Conservation (phyloP, 2,797 vertebrate genomes). For the Miichthys miiuy region DNA sequence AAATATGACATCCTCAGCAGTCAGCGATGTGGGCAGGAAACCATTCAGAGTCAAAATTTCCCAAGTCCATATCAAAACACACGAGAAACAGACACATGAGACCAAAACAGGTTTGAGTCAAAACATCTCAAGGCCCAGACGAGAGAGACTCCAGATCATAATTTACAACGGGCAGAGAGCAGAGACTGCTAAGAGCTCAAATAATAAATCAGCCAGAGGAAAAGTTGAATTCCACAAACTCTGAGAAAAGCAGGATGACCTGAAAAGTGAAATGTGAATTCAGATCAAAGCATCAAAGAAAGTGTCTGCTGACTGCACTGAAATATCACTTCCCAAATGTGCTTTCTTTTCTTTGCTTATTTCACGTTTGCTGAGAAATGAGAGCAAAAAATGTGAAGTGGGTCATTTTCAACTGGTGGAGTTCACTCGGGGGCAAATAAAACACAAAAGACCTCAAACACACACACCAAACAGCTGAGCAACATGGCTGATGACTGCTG, state of each 20-base stretch:
- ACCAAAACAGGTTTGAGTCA: background rate
- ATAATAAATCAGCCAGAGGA: background rate
- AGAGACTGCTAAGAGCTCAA: background rate
- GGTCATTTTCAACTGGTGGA: background rate
- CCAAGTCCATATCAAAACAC: background rate
- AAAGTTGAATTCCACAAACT: background rate
- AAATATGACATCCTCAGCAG: background rate
- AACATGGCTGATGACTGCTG: slow-evolving; percentile 12
- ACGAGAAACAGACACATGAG: too few relatives aligned
- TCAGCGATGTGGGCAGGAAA: background rate
- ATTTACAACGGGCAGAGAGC: background rate
- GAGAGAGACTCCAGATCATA: background rate
- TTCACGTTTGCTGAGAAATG: background rate
- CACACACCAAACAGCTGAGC: slow-evolving; percentile 22
- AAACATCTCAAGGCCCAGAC: background rate
- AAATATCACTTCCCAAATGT: background rate
- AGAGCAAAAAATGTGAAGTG: background rate
- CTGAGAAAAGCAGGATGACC: background rate
- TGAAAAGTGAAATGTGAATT: background rate
- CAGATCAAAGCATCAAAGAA: background rate
- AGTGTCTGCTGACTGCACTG: background rate
- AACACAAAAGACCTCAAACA: background rate
- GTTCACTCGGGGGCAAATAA: background rate
- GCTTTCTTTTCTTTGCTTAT: background rate
- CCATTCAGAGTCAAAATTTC: background rate